phyloP scores from a whole-genome alignment of 2,113 vertebrate genomes.

The Myiopsitta monachus region DNA sequence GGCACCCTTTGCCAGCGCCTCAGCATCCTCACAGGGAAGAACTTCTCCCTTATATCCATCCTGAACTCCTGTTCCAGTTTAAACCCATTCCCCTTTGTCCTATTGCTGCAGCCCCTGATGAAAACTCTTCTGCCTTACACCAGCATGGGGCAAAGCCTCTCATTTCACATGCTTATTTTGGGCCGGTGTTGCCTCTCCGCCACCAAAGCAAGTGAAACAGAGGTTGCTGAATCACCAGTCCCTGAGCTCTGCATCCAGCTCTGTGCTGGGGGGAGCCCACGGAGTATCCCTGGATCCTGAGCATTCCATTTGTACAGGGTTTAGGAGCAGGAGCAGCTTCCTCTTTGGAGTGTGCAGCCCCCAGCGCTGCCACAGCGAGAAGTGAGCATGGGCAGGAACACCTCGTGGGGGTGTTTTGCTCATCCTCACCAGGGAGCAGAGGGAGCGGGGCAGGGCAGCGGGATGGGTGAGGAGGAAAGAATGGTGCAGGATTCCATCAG shows the following conservation, averaged over 20 bases:
- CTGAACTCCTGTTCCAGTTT: not conserved
- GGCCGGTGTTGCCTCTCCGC: not conserved
- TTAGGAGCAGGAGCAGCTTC: not conserved
- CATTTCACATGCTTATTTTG: fast-evolving
- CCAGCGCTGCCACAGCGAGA: not conserved
- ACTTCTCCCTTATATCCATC: not conserved
- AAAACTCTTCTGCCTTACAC: not conserved
- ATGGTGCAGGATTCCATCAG: not conserved
- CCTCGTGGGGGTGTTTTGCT: not conserved
- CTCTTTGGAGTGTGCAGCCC: not conserved
- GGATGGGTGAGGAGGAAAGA: not conserved
- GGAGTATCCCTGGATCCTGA: not conserved
- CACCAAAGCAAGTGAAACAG: not conserved
- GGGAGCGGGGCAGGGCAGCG: not conserved
- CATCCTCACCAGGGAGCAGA: constrained; percentile 2
- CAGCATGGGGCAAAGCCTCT: not conserved
- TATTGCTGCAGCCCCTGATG: not conserved
- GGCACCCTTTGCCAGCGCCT: not conserved
- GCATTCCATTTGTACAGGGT: fast-evolving
- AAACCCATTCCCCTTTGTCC: not conserved
- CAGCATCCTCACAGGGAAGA: not conserved
- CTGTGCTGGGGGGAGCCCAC: not conserved
- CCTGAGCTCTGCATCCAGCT: fast-evolving
- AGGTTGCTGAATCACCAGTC: not conserved
- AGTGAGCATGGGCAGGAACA: not conserved